These are phyloP conservation scores for Polypedilum pembai DNA, from an alignment of 1,140 invertebrate genomes.

Conservation along the genomic window DNA sequence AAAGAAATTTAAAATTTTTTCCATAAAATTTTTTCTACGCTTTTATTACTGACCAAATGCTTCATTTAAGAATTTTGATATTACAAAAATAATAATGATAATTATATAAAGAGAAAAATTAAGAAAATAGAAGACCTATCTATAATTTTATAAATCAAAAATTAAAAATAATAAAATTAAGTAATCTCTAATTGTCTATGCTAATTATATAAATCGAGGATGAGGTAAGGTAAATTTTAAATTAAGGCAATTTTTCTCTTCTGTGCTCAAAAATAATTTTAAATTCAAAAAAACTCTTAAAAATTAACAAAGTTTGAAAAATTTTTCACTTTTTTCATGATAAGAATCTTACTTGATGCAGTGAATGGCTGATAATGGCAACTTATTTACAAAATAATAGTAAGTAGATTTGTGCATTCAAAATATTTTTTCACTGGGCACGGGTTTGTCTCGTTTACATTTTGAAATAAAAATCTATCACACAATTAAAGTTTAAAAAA, in stretches of 20 bases:
- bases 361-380: conserved; percentile 16
- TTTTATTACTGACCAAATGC: not conserved
- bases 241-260: not conserved
- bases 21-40: not conserved
- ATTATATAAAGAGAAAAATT: not conserved
- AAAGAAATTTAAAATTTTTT: not conserved
- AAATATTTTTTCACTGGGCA: conserved; percentile 2
- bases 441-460: conserved; percentile 11
- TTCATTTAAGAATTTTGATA: not conserved
- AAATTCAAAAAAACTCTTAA: too few species aligned
- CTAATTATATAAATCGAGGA: too few species aligned
- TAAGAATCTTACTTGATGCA: not conserved
- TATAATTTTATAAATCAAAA: conserved; percentile 2
- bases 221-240: not conserved
- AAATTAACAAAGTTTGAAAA: not conserved
- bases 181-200: not conserved
- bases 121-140: not conserved
- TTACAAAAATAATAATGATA: not conserved
- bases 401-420: not conserved
- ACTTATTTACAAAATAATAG: conserved; percentile 6
- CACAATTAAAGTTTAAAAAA: not conserved
- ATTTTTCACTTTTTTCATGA: not conserved
- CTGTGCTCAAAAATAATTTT: conserved; percentile 3
- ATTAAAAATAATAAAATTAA: not conserved
- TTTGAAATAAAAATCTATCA: conserved; percentile 10